Evolutionary conservation across 2,888 invertebrate species (phyloP).

Genomic region (Penaeus monodon): DNA sequence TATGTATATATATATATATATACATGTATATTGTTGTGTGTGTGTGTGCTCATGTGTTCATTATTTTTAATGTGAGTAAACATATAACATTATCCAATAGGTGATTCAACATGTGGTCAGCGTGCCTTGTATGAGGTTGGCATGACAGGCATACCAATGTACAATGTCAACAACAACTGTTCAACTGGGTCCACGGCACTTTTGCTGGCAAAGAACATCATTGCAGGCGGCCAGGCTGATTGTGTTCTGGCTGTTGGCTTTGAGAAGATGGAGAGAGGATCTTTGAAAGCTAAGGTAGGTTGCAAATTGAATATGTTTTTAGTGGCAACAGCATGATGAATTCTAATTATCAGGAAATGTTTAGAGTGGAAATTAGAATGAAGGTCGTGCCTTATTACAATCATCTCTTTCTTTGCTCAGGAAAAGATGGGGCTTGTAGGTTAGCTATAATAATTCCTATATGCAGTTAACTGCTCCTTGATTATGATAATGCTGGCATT

Average conservation of each 20-base stretch:
- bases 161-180: slow-evolving; percentile 99
- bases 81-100: slow-evolving; percentile 69
- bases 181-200: slow-evolving; percentile 96
- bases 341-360: too few relatives aligned
- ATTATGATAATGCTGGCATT: too few relatives aligned
- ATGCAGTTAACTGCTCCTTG: too few relatives aligned
- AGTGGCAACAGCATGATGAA: too few relatives aligned
- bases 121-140: slow-evolving; percentile 93
- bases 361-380: too few relatives aligned
- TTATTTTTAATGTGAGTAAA: not conserved
- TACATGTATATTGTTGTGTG: not conserved
- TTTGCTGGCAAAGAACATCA: slow-evolving; percentile 88
- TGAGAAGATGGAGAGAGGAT: slow-evolving; percentile 97
- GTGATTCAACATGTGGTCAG: slow-evolving; percentile 96
- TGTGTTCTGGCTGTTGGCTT: slow-evolving; percentile 95
- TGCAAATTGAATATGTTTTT: too few relatives aligned
- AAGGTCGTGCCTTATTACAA: too few relatives aligned
- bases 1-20: too few relatives aligned
- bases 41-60: too few relatives aligned
- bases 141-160: slow-evolving; percentile 95
- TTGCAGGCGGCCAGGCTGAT: slow-evolving; percentile 89
- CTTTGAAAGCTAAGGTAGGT: slow-evolving; percentile 80
- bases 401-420: too few relatives aligned
- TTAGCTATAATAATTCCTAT: too few relatives aligned
- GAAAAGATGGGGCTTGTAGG: too few relatives aligned